phyloP scores from a whole-genome alignment of 2,113 vertebrate species.

The Tympanuchus pallidicinctus region DNA sequence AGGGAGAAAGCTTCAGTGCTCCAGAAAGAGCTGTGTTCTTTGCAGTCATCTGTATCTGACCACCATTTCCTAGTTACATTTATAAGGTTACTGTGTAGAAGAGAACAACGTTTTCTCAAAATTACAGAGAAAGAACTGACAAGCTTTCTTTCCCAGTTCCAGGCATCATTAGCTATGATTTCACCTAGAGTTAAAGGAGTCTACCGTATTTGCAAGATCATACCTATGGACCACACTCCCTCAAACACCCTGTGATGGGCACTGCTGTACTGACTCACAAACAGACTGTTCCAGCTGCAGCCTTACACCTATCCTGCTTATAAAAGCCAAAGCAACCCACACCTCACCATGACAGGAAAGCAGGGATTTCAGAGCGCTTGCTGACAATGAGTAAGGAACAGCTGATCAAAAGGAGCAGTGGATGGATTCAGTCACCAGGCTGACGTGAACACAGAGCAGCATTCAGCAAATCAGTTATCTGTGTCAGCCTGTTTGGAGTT shows the following conservation, averaged over 20 bases:
- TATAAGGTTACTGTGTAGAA: neutral
- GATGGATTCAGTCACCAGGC: neutral
- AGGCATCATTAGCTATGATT: neutral
- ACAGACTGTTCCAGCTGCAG: neutral
- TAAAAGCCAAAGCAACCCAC: neutral
- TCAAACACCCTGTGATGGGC: neutral
- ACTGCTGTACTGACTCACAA: neutral
- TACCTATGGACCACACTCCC: neutral
- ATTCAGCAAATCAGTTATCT: neutral
- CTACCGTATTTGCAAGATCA: neutral
- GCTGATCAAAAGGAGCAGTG: neutral
- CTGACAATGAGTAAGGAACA: neutral
- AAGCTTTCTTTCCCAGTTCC: neutral
- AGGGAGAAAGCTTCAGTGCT: too few species aligned
- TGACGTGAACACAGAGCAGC: neutral
- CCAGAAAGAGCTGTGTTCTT: neutral
- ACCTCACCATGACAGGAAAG: neutral
- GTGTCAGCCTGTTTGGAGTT: fast-evolving
- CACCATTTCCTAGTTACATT: too few species aligned
- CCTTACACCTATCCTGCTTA: neutral
- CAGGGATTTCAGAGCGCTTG: neutral
- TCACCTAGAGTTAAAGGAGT: neutral
- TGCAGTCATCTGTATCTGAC: neutral
- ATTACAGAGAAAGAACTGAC: neutral
- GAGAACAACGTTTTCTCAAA: neutral